Conservation (phyloP, 2,888 invertebrate species). For the Nudaria mundana region DNA sequence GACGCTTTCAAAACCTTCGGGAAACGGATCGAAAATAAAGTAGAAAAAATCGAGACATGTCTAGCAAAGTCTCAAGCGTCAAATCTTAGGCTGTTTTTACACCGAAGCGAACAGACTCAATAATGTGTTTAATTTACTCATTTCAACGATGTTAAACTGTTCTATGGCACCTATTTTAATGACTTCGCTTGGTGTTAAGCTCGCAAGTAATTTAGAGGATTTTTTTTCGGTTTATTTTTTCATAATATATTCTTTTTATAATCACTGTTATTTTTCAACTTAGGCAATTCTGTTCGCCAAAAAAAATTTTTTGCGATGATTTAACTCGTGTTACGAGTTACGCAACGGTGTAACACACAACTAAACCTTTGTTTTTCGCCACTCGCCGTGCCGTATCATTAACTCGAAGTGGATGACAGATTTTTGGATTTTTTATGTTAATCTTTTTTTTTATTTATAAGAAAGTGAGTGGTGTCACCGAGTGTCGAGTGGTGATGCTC, state of each 20-base stretch:
- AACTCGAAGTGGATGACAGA: slow-evolving; percentile 75
- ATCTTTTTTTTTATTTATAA: slow-evolving; percentile 73
- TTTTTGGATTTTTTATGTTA: slow-evolving; percentile 75
- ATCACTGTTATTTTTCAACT: too few species aligned
- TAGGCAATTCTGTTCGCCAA: too few species aligned
- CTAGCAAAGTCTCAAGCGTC: slow-evolving; percentile 72
- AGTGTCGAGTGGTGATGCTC: slow-evolving; percentile 49
- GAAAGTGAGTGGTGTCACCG: slow-evolving; percentile 65
- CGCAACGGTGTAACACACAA: slow-evolving; percentile 51
- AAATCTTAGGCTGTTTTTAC: slow-evolving; percentile 49
- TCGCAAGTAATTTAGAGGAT: too few species aligned
- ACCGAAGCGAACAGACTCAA: slow-evolving; percentile 33
- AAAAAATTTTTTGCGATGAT: too few species aligned
- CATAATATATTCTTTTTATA: too few species aligned
- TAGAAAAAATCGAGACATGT: slow-evolving; percentile 79
- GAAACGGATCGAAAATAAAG: slow-evolving; percentile 76
- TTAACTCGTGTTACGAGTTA: too few species aligned
- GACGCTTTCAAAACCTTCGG: slow-evolving; percentile 70
- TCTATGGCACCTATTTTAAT: too few species aligned
- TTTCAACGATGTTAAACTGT: too few species aligned
- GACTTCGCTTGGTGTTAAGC: too few species aligned
- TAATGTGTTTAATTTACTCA: too few species aligned
- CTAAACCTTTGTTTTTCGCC: slow-evolving; percentile 74
- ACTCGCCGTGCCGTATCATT: slow-evolving; percentile 79
- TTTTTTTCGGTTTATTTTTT: too few species aligned